Percentiles rank a stretch among this genome's conserved stretches.
phyloP scores from a whole-genome alignment of 1,140 invertebrate genomes.

The Aleiodes sp. region DNA sequence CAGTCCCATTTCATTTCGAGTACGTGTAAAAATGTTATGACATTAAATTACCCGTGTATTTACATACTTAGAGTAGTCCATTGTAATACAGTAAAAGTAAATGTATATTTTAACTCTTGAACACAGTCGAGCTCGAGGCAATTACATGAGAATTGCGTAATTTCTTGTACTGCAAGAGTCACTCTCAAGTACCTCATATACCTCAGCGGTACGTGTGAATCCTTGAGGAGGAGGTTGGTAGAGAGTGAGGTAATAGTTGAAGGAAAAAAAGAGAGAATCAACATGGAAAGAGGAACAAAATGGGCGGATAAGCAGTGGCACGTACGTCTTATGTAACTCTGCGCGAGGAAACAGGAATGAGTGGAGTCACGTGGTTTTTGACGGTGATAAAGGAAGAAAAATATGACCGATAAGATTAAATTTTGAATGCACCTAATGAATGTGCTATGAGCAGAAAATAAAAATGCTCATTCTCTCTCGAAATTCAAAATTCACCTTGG shows the following conservation, averaged over 20 bases:
- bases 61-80: neutral
- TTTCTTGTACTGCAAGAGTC: neutral
- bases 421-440: too few species aligned
- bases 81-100: neutral
- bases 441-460: too few species aligned
- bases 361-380: neutral
- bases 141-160: conserved; percentile 7
- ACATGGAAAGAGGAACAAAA: neutral
- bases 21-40: neutral
- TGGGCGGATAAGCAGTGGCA: conserved; percentile 20
- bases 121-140: neutral
- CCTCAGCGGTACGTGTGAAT: conserved; percentile 2
- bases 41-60: neutral
- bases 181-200: neutral
- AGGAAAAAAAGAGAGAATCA: neutral
- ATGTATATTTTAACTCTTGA: neutral
- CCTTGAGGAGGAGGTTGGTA: neutral
- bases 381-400: too few species aligned
- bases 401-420: too few species aligned
- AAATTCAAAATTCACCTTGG: too few species aligned
- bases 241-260: neutral
- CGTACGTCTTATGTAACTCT: conserved; percentile 2
- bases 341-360: neutral
- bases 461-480: too few species aligned
- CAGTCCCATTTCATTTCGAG: neutral